Percentiles rank a stretch among this genome's conserved stretches.
Conservation (phyloP, 1,140 invertebrate species). For the Platorchestia sp. region DNA sequence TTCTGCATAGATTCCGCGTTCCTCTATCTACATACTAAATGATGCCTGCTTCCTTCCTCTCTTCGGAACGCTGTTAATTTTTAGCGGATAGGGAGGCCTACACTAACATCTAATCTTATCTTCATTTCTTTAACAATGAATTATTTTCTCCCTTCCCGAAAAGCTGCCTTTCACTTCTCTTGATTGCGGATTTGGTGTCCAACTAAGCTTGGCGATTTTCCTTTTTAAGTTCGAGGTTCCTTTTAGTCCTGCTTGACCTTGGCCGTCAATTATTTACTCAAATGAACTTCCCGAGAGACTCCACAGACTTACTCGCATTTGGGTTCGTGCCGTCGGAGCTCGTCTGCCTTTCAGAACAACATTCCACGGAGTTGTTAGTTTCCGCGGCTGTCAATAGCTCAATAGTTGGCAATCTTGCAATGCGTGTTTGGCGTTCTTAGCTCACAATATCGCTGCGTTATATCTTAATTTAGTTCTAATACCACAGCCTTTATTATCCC, state of each 20-base stretch:
- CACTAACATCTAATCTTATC: too few species aligned
- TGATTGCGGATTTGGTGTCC: background rate
- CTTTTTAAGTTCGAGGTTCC: background rate
- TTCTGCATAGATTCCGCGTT: background rate
- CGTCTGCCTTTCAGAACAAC: background rate
- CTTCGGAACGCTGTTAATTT: too few species aligned
- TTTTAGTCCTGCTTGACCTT: background rate
- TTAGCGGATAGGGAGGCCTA: too few species aligned
- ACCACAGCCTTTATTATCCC: background rate
- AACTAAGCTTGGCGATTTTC: background rate
- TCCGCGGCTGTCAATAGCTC: conserved; percentile 38
- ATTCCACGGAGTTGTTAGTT: conserved; percentile 30
- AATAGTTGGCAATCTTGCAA: conserved; percentile 43
- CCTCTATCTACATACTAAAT: background rate
- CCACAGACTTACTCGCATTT: background rate
- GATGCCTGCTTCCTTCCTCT: background rate
- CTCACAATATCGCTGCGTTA: conserved; percentile 15
- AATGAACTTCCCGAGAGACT: background rate
- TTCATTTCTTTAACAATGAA: too few species aligned
- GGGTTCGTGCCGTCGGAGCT: background rate
- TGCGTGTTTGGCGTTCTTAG: conserved; percentile 30
- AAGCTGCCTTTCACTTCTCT: background rate
- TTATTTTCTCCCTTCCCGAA: background rate
- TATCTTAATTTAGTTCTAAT: background rate
- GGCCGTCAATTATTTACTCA: background rate